These are phyloP conservation scores for Spisula solida DNA, from an alignment of 2,888 invertebrate species.

Conservation along the genomic window DNA sequence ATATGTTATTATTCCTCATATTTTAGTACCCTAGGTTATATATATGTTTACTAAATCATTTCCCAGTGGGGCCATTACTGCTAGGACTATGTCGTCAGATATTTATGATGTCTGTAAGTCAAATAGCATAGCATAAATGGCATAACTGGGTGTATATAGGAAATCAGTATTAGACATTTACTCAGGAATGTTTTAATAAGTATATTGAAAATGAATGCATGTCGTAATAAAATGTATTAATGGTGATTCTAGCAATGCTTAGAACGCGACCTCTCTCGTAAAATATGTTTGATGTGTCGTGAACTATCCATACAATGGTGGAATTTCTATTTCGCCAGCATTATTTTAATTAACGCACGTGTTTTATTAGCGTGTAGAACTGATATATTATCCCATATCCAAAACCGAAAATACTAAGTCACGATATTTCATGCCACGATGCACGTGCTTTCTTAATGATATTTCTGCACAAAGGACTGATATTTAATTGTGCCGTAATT, in stretches of 20 bases:
- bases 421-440: background rate
- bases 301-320: background rate
- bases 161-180: background rate
- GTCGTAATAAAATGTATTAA: slow-evolving; percentile 11
- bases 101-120: slow-evolving; percentile 14
- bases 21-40: background rate
- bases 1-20: too few relatives aligned
- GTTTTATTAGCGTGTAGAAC: slow-evolving; percentile 16
- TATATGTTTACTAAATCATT: slow-evolving; percentile 8
- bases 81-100: background rate
- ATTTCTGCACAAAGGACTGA: slow-evolving; percentile 15
- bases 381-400: slow-evolving; percentile 3
- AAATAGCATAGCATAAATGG: background rate
- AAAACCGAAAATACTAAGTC: background rate
- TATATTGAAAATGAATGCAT: background rate
- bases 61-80: background rate
- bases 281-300: slow-evolving; percentile 13
- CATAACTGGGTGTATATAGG: background rate
- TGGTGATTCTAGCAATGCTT: background rate
- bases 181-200: slow-evolving; percentile 11
- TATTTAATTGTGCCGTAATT: background rate
- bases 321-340: background rate
- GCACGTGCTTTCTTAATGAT: slow-evolving; percentile 9
- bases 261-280: slow-evolving; percentile 4
- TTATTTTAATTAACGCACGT: slow-evolving; percentile 22